Evolutionary conservation across 30 jellyfish, hydroid and myxozoan genomes (phyloP).

Genomic region (Chironex yamaguchii): DNA sequence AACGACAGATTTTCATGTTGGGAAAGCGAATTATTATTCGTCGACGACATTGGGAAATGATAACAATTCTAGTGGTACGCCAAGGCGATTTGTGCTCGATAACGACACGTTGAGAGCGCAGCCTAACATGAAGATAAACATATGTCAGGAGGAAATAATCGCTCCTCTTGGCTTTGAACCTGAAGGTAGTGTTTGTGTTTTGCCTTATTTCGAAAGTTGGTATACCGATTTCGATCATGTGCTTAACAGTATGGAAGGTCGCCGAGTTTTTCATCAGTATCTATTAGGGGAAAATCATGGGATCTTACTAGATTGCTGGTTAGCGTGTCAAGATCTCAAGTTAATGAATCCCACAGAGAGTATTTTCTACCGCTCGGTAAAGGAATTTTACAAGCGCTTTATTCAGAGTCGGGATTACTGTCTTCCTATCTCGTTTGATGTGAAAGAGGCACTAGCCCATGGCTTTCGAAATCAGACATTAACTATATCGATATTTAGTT

Average conservation of each 20-base stretch:
- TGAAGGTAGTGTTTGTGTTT: conserved; percentile 8
- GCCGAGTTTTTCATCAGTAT: conserved; percentile 68
- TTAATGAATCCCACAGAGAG: conserved; percentile 45
- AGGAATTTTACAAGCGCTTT: conserved; percentile 83
- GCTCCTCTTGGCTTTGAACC: conserved; percentile 45
- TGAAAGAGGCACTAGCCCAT: neutral
- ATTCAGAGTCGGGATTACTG: conserved; percentile 70
- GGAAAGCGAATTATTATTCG: neutral
- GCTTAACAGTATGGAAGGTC: conserved; percentile 61
- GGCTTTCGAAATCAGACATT: neutral
- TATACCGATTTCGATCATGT: conserved; percentile 57
- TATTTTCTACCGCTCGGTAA: conserved; percentile 73
- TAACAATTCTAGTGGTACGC: conserved; percentile 5
- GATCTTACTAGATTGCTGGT: conserved; percentile 72
- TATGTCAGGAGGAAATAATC: neutral
- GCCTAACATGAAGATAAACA: neutral
- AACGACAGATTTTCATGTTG: conserved; percentile 49
- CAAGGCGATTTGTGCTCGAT: neutral
- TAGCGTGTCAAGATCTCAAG: conserved; percentile 70
- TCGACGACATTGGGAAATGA: neutral
- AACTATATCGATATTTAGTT: neutral
- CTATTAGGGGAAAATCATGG: conserved; percentile 59
- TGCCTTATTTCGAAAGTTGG: conserved; percentile 65
- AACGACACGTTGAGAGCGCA: neutral
- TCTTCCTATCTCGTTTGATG: neutral